Percentiles rank a stretch among this genome's conserved stretches.
phyloP scores from a whole-genome alignment of 2,888 invertebrate genomes.

The Troides helena region DNA sequence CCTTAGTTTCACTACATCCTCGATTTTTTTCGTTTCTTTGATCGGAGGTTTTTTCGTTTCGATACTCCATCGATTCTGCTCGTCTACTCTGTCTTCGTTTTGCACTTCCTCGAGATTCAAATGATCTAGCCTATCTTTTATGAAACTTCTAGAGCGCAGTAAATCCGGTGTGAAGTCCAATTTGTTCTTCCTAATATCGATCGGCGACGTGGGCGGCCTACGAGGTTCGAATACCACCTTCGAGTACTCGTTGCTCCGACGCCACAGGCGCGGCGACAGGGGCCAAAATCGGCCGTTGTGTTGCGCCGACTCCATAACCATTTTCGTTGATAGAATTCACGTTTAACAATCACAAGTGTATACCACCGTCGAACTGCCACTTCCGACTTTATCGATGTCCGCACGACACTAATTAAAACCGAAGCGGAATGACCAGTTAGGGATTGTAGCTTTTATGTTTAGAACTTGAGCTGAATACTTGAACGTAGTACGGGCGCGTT shows the following conservation, averaged over 20 bases:
- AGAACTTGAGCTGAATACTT: constrained; percentile 12
- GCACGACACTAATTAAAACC: constrained; percentile 14
- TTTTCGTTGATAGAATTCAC: constrained; percentile 47
- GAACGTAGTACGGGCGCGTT: not conserved
- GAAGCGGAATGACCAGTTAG: constrained; percentile 21
- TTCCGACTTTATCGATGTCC: constrained; percentile 57
- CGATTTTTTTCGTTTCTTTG: constrained; percentile 55
- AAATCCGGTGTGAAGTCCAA: constrained; percentile 62
- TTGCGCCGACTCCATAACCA: constrained; percentile 74
- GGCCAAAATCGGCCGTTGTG: constrained; percentile 72
- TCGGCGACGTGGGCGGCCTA: constrained; percentile 63
- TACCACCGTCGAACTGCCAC: constrained; percentile 26
- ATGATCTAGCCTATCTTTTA: constrained; percentile 59
- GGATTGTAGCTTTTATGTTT: not conserved
- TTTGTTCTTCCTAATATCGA: constrained; percentile 54
- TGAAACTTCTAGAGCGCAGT: constrained; percentile 57
- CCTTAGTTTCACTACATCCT: constrained; percentile 66
- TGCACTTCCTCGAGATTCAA: constrained; percentile 56
- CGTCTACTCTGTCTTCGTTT: constrained; percentile 33
- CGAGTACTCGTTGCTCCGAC: constrained; percentile 71
- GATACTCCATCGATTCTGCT: constrained; percentile 58
- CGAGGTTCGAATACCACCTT: constrained; percentile 74
- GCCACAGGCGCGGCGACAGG: constrained; percentile 70
- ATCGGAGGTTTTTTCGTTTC: constrained; percentile 64
- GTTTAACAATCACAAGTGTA: constrained; percentile 36